Evolutionary conservation across 2,888 invertebrate species (phyloP), one percentile per base, ranked within the genome.

Genomic region (Aproaerema taeniolella): DNA sequence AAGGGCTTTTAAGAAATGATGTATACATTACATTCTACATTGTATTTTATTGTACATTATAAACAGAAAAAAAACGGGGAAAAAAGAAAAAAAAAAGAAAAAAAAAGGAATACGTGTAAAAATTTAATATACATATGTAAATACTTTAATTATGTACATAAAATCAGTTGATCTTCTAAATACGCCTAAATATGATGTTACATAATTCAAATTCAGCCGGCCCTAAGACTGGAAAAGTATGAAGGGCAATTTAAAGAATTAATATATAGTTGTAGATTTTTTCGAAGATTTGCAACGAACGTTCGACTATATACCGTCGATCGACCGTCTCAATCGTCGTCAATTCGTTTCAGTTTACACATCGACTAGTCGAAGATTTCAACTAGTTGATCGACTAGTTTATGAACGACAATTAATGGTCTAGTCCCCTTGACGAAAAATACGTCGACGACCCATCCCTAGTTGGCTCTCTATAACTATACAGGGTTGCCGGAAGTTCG

Each of bases 91-190:
- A 20, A 20, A 20, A 20, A 20, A 8, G 20, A 20, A 8, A 20
- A 20, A 20, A 8, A 20, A 20, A 20, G 8, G 20, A 20, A 20
- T 6, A 20, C 8, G 8, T 20, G 4, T 20, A 20, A 20, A 20
- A 20, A 20, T 8, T 8, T 20, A 20, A 20, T 20, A 8, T 20
- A 20, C 4, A 20, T 20, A 20, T 20, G 20, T 20, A 31, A 7
- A 14, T 13, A 2, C 16, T 20, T 13, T 9, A 33, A 33, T 33
- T 7, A 17, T 20, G 33, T 33, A 20, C 10, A 33, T 33, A 33
- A 33, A 33, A 33, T 33, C 31, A 31, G 13, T 7, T 31, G 33
- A 33, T 10, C 33, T 31, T 16, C 15, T 33, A 33, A 33, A 33
- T 33, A 33, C 33, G 33, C 33, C 33, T 33, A 20, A 33, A 33